phyloP scores from a whole-genome alignment of 2,113 vertebrate genomes.

The Progne subis region DNA sequence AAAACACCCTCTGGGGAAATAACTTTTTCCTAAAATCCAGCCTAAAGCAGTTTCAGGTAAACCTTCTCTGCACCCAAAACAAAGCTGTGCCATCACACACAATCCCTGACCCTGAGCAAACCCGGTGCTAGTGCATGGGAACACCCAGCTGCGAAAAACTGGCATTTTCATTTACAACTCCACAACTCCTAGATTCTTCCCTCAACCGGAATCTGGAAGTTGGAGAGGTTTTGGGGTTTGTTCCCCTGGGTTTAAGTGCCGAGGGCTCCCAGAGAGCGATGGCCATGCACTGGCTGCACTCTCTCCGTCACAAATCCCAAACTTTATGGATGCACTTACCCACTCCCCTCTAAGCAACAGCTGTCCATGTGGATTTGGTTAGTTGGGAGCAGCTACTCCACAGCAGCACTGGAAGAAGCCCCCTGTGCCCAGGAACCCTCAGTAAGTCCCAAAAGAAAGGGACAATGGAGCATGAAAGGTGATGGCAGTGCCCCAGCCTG shows the following conservation, averaged over 20 bases:
- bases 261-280: fast-evolving
- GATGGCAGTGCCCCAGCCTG: background rate
- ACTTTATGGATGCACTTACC: background rate
- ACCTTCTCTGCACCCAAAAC: no score
- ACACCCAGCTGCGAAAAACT: background rate
- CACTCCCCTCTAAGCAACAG: background rate
- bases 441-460: background rate
- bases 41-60: background rate
- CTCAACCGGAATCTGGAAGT: fast-evolving
- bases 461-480: fast-evolving
- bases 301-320: background rate
- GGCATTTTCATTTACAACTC: background rate
- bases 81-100: background rate
- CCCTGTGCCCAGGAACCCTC: background rate
- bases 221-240: background rate
- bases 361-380: background rate
- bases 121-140: fast-evolving
- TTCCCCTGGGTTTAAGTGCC: fast-evolving
- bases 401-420: background rate
- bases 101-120: fast-evolving
- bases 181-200: background rate
- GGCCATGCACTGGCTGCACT: fast-evolving
- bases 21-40: background rate
- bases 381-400: background rate
- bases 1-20: background rate